These are phyloP conservation scores for Drosophila athabasca DNA, from an alignment of 1,140 invertebrate species.

Conservation along the genomic window DNA sequence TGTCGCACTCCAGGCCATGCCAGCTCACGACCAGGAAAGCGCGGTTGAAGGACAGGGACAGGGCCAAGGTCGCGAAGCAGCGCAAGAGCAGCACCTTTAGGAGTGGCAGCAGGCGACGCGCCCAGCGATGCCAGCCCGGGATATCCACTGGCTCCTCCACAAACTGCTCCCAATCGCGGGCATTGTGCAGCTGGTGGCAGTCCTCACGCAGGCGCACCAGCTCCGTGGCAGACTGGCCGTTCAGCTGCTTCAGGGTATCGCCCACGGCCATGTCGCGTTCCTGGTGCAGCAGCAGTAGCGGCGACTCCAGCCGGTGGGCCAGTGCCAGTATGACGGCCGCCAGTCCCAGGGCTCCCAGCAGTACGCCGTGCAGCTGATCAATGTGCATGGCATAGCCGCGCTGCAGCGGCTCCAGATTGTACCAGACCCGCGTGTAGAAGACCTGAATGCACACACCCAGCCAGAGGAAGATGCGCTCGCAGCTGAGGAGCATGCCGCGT, in stretches of 20 bases:
- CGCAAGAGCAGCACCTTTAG: constrained; percentile 69
- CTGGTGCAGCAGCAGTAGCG: constrained; percentile 66
- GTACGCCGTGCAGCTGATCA: constrained; percentile 71
- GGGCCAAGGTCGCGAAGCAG: constrained; percentile 59
- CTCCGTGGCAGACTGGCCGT: constrained; percentile 58
- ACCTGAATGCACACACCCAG: constrained; percentile 70
- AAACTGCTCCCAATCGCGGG: constrained; percentile 62
- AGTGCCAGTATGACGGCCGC: constrained; percentile 57
- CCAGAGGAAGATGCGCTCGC: constrained; percentile 74
- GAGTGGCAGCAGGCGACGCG: constrained; percentile 50
- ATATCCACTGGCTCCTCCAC: constrained; percentile 32
- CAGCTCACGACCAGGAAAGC: constrained; percentile 71
- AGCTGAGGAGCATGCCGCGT: constrained; percentile 63
- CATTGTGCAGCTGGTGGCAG: constrained; percentile 64
- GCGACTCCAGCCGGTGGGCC: constrained; percentile 65
- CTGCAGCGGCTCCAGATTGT: constrained; percentile 56
- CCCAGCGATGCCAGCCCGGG: constrained; percentile 8
- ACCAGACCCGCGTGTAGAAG: constrained; percentile 73
- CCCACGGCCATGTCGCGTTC: constrained; percentile 65
- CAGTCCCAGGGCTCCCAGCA: constrained; percentile 58
- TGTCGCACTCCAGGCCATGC: constrained; percentile 72
- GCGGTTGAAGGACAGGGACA: constrained; percentile 72
- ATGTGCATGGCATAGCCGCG: constrained; percentile 58
- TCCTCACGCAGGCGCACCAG: constrained; percentile 66
- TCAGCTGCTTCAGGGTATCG: constrained; percentile 60